A percentile compares a stretch with the other conserved stretches of the same genome.
These are phyloP conservation scores for Emydocephalus ijimae DNA, from an alignment of 2,113 vertebrate genomes.

Conservation along the genomic window DNA sequence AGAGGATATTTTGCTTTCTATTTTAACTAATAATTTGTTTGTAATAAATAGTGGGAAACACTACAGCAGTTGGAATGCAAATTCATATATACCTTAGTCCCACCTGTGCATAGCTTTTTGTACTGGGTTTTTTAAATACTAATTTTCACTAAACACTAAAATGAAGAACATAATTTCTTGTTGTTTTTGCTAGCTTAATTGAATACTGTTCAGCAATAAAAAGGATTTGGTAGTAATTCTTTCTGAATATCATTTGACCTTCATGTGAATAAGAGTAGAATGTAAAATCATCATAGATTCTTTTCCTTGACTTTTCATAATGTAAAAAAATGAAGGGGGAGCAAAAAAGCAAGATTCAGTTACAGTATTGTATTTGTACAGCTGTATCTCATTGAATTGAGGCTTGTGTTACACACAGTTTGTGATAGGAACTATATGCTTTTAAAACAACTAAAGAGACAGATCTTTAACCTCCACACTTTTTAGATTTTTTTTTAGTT, in stretches of 20 bases:
- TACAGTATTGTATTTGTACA: slow-evolving; percentile 82
- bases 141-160: neutral
- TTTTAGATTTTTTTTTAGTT: slow-evolving; percentile 63
- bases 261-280: slow-evolving; percentile 53
- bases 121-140: slow-evolving; percentile 28
- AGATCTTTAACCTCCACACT: slow-evolving; percentile 73
- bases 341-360: slow-evolving; percentile 63
- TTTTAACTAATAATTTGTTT: neutral
- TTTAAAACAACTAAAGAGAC: slow-evolving; percentile 75
- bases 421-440: slow-evolving; percentile 78
- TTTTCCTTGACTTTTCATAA: slow-evolving; percentile 63
- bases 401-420: slow-evolving; percentile 75
- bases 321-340: slow-evolving; percentile 59
- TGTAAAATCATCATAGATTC: slow-evolving; percentile 59
- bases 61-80: neutral
- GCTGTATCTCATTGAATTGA: slow-evolving; percentile 75
- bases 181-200: slow-evolving; percentile 32
- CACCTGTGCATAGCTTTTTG: neutral
- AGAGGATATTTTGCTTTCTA: neutral
- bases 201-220: slow-evolving; percentile 53
- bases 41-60: neutral
- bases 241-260: slow-evolving; percentile 65
- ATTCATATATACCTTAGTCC: neutral
- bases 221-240: slow-evolving; percentile 50
- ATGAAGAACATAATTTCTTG: slow-evolving; percentile 41